Evolutionary conservation across 1,140 invertebrate genomes (phyloP).

Genomic region (Drosophila suzukii): DNA sequence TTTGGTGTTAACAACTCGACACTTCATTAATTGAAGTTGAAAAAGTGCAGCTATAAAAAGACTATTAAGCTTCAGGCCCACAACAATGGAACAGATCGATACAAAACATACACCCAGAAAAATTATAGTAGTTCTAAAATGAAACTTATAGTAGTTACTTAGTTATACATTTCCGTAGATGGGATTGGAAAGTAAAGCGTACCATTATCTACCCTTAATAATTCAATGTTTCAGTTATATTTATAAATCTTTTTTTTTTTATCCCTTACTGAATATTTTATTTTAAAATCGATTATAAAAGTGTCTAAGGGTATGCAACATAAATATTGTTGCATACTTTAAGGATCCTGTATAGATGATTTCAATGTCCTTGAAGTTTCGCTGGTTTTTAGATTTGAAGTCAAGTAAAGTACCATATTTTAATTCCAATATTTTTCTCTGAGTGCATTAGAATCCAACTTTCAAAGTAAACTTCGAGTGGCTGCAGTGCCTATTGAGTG

Average conservation of each 20-base stretch:
- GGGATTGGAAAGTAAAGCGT: too few species aligned
- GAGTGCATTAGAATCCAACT: constrained; percentile 16
- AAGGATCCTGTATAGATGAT: background rate
- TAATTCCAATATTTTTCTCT: background rate
- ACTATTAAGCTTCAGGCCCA: constrained; percentile 66
- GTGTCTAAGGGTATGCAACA: too few species aligned
- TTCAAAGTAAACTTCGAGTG: constrained; percentile 63
- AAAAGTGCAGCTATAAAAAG: constrained; percentile 80
- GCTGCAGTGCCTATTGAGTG: constrained; percentile 33
- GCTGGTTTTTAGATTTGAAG: too few species aligned
- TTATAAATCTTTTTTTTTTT: too few species aligned
- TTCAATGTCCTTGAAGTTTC: too few species aligned
- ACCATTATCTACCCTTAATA: too few species aligned
- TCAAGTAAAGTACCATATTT: background rate
- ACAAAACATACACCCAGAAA: background rate
- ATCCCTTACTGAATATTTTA: too few species aligned
- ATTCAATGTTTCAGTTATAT: too few species aligned
- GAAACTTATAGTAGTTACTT: too few species aligned
- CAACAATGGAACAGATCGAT: constrained; percentile 31
- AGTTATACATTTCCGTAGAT: too few species aligned
- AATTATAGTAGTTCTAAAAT: background rate
- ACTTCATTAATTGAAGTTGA: constrained; percentile 82
- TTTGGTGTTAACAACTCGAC: constrained; percentile 81
- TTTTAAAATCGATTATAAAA: too few species aligned
- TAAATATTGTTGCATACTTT: too few species aligned